Evolutionary conservation across 2,113 vertebrate species (phyloP), one percentile per base, ranked within the genome.

Genomic region (Lutjanus erythropterus): DNA sequence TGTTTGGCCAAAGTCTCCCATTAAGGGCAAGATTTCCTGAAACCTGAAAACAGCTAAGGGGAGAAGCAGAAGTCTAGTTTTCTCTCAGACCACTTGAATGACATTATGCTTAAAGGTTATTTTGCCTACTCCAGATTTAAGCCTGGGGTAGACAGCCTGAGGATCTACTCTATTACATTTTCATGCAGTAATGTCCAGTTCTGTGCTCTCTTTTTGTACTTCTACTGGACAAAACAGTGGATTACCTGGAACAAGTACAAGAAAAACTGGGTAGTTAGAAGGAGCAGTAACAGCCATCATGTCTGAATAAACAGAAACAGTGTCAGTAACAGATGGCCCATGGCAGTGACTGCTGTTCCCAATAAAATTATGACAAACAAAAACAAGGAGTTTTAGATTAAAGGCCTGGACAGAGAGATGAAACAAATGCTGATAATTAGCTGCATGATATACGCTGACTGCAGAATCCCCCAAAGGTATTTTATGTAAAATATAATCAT

Each of bases 171-270:
- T 29, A 49, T 58, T 14, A 44, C 37, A n/a, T 37, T 19, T 50
- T 61, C n/a, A 49, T 37, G 15, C 18, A 19, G 59, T 44, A 29
- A 56, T 70, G 42, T 46, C 69, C 41, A 19, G 29, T 46, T 59
- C 18, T 39, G 39, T 53, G 33, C 6, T 33, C 53, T 59, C 47
- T 29, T 70, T 42, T 56, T 58, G 25, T 56, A 15, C 10, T 10
- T 35, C 53, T 37, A 21, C 19, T 25, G 69, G 55, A 72, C 18
- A 31, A 58, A 33, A 23, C 27, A 53, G 23, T 39, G 35, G n/a
- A 53, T 27, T 53, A 41, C 27, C 39, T 53, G 0, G 16, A 53
- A 29, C 2, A 33, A 70, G 56, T 29, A 70, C 29, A 35, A 50
- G 19, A 23, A 37, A 35, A 69, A 55, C 25, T n/a, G 19, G 18